Evolutionary conservation across 2,888 invertebrate species (phyloP).

Genomic region (Heliconius hortense): DNA sequence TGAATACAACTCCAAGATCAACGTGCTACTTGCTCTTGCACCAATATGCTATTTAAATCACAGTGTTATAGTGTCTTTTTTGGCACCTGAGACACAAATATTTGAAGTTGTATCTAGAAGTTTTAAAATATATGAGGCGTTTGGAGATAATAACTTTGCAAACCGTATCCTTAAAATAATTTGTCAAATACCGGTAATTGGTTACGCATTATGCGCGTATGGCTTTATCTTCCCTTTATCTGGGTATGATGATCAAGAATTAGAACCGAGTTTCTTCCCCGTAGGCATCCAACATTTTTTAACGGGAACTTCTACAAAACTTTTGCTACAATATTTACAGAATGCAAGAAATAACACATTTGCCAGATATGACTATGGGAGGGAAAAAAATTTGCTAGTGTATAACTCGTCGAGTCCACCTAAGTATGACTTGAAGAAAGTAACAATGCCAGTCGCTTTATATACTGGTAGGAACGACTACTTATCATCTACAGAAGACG

Average conservation of each 20-base stretch:
- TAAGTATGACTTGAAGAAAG: conserved; percentile 48
- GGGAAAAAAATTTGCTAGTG: conserved; percentile 35
- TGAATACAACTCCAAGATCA: conserved; percentile 81
- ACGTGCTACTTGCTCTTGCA: no score
- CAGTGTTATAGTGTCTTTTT: conserved; percentile 46
- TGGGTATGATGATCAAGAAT: conserved; percentile 43
- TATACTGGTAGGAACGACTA: conserved; percentile 47
- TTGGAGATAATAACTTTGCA: conserved; percentile 27
- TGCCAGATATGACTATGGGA: conserved; percentile 51
- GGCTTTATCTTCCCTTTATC: conserved; percentile 25
- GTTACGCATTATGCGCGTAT: conserved; percentile 38
- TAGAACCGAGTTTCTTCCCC: conserved; percentile 44
- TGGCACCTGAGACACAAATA: conserved; percentile 49
- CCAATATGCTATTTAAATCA: conserved; percentile 77
- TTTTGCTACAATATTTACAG: conserved; percentile 52
- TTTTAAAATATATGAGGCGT: conserved; percentile 32
- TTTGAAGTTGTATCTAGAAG: conserved; percentile 32
- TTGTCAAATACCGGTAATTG: conserved; percentile 33
- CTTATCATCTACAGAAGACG: conserved; percentile 45
- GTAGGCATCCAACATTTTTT: conserved; percentile 47
- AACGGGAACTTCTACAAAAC: conserved; percentile 52
- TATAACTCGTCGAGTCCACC: conserved; percentile 48
- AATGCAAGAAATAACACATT: conserved; percentile 47
- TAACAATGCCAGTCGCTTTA: conserved; percentile 47
- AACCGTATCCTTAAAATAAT: conserved; percentile 15